These are phyloP conservation scores for Chrysemys picta DNA, from an alignment of 2,113 vertebrate genomes.

Conservation along the genomic window DNA sequence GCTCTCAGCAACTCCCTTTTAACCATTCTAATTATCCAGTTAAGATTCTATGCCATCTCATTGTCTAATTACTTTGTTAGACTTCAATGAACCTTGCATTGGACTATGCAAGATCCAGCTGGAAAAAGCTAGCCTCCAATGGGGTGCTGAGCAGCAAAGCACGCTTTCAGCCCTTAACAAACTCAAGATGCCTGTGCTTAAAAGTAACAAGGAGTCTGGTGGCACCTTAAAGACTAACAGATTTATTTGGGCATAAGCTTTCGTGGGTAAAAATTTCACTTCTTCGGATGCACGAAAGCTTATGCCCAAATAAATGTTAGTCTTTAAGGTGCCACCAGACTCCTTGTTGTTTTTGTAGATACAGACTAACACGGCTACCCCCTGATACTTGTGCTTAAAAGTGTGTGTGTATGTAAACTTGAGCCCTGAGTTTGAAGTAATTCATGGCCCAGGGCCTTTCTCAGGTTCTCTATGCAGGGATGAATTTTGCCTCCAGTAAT, in stretches of 20 bases:
- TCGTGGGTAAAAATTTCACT: no score
- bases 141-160: background rate
- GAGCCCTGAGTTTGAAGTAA: background rate
- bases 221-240: no score
- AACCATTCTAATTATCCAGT: background rate
- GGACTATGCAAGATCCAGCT: no score
- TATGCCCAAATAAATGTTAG: no score
- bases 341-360: no score
- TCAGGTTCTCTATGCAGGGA: background rate
- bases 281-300: no score
- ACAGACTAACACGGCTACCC: no score
- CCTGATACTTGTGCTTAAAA: background rate
- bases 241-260: no score
- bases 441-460: background rate
- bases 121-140: no score
- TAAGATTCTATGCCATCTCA: background rate
- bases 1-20: background rate
- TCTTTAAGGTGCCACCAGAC: no score
- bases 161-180: background rate
- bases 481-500: background rate
- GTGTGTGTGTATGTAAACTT: background rate
- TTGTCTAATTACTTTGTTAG: background rate
- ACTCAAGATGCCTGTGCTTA: background rate
- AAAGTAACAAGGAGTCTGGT: background rate
- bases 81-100: background rate